phyloP scores from a whole-genome alignment of 2,888 invertebrate species.

The Corythucha ciliata region DNA sequence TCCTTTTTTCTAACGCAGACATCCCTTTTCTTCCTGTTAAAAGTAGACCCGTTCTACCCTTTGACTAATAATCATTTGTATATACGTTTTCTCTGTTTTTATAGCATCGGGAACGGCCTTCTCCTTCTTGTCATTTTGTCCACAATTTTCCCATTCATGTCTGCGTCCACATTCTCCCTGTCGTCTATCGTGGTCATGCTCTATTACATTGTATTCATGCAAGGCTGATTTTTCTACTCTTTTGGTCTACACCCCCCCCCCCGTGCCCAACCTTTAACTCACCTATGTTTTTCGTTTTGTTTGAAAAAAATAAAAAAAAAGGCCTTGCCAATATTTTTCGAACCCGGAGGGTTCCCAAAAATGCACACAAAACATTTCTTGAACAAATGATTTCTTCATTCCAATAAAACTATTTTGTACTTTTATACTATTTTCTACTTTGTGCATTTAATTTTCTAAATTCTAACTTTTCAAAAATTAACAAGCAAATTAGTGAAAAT shows the following conservation, averaged over 20 bases:
- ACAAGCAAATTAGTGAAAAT: too few relatives aligned
- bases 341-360: too few relatives aligned
- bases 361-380: neutral
- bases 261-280: neutral
- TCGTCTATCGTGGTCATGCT: constrained; percentile 22
- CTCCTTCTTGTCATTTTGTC: constrained; percentile 25
- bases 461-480: neutral
- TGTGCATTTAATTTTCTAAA: neutral
- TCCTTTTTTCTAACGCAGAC: too few relatives aligned
- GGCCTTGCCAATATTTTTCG: neutral
- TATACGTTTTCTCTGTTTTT: too few relatives aligned
- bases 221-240: constrained; percentile 1
- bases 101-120: constrained; percentile 27
- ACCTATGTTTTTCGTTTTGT: neutral
- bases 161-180: constrained; percentile 22
- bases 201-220: constrained; percentile 19
- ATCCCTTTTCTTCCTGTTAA: too few relatives aligned
- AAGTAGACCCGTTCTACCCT: too few relatives aligned
- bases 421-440: neutral
- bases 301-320: neutral
- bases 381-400: neutral
- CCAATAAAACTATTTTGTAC: neutral
- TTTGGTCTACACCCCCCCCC: too few relatives aligned
- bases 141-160: constrained; percentile 25
- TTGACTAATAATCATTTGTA: too few relatives aligned